These are phyloP conservation scores for Melanocharis versteri DNA, from an alignment of 2,113 vertebrate genomes.

Conservation along the genomic window DNA sequence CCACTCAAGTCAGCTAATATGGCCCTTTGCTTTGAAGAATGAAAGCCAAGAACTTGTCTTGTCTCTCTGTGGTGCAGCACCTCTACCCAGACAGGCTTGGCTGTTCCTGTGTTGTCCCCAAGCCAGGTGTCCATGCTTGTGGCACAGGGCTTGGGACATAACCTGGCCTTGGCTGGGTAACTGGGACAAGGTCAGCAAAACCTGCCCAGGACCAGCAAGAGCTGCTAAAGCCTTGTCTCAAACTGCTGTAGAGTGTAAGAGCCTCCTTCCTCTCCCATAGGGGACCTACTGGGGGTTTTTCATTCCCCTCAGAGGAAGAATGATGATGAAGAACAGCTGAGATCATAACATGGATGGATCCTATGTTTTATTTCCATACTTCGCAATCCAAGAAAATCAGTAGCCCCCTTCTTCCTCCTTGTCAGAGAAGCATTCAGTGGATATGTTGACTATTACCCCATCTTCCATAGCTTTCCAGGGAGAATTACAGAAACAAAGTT, in stretches of 20 bases:
- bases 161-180: fast-evolving
- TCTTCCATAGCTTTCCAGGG: not conserved
- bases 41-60: not conserved
- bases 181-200: not conserved
- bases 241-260: not conserved
- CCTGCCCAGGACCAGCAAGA: not conserved
- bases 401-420: not conserved
- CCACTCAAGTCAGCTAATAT: not conserved
- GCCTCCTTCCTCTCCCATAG: not conserved
- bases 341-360: not conserved
- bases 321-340: not conserved
- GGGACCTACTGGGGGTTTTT: not conserved
- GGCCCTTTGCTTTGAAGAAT: not conserved
- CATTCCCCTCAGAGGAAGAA: not conserved
- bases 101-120: not conserved
- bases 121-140: too few species aligned
- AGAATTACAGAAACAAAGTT: not conserved
- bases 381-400: not conserved
- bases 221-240: not conserved
- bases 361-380: not conserved
- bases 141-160: not conserved
- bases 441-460: not conserved
- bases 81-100: not conserved
- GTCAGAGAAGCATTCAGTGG: not conserved
- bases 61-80: not conserved